Conservation (phyloP, 2,113 vertebrate species). For the Pimephales promelas region DNA sequence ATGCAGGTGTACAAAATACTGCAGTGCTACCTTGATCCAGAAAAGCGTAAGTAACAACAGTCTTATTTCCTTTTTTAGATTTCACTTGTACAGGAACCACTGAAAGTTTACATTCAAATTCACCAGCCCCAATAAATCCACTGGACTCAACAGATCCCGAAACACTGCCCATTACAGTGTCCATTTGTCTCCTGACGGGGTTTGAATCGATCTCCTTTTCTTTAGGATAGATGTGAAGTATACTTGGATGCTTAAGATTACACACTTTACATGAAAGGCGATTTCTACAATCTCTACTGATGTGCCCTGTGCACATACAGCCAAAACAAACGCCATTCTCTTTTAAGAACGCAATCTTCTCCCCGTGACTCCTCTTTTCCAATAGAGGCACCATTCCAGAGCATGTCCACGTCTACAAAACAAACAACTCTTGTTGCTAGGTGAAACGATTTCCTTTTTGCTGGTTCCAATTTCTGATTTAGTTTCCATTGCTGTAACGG, state of each 20-base stretch:
- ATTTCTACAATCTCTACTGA: neutral
- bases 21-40: too few species aligned
- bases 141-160: neutral
- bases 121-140: conserved; percentile 10
- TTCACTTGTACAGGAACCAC: neutral
- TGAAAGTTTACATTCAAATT: neutral
- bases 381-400: neutral
- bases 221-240: neutral
- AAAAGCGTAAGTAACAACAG: neutral
- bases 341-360: neutral
- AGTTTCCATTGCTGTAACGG: neutral
- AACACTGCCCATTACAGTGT: neutral
- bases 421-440: neutral
- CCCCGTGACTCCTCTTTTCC: neutral
- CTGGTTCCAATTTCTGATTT: neutral
- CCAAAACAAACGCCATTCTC: conserved; percentile 5
- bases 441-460: neutral
- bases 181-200: neutral
- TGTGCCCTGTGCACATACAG: neutral
- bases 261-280: neutral
- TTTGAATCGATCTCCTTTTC: neutral
- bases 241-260: neutral
- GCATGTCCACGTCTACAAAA: neutral
- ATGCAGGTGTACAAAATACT: neutral
- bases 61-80: conserved; percentile 3